Evolutionary conservation across 2,888 invertebrate genomes (phyloP).

Genomic region (Sinohyriopsis cumingii): DNA sequence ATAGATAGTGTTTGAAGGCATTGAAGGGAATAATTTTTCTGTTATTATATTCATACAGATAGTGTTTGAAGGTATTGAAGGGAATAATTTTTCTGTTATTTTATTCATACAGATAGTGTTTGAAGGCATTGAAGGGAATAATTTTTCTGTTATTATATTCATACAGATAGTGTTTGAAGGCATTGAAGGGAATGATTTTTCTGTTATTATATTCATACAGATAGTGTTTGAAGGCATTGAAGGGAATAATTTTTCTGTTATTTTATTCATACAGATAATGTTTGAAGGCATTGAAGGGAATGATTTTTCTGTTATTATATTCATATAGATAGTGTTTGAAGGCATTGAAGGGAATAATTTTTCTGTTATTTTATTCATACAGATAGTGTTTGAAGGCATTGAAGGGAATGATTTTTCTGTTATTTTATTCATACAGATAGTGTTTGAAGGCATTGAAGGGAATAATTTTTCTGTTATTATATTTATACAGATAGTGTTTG

Average conservation of each 20-base stretch:
- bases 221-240: constrained; percentile 15
- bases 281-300: constrained; percentile 6
- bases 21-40: no score
- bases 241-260: not conserved
- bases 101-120: no score
- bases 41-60: no score
- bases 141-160: not conserved
- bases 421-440: no score
- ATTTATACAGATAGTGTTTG: constrained; percentile 16
- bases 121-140: constrained; percentile 47
- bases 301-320: constrained; percentile 1
- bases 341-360: not conserved
- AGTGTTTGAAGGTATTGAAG: no score
- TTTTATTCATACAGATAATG: constrained; percentile 32
- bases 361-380: not conserved
- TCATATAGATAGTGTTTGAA: constrained; percentile 57
- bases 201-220: no score
- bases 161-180: no score
- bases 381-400: constrained; percentile 43
- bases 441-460: no score
- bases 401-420: constrained; percentile 37
- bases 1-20: no score
- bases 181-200: not conserved
- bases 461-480: not conserved
- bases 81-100: no score